These are phyloP conservation scores for Scolopax bukidnonensis DNA, from an alignment of 2,797 vertebrate species.

Conservation along the genomic window DNA sequence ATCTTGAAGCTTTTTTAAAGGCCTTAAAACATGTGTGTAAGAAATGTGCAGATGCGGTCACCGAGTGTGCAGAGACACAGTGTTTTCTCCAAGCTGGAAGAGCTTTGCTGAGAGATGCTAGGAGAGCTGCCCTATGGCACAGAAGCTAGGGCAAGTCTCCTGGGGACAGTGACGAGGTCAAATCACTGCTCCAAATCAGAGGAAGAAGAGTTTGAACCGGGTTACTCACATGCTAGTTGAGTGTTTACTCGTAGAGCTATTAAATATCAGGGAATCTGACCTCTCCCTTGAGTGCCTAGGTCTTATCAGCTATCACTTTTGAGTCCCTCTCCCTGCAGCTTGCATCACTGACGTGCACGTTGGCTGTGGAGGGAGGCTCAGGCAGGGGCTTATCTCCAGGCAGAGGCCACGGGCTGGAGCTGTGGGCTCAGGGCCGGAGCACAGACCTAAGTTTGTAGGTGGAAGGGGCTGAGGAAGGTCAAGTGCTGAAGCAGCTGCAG, in stretches of 20 bases:
- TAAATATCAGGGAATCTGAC: not conserved
- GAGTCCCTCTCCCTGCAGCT: not conserved
- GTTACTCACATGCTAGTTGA: not conserved
- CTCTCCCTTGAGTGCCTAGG: not conserved
- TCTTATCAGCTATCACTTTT: not conserved
- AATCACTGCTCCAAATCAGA: not conserved
- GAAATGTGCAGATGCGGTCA: not conserved
- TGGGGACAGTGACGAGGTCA: not conserved
- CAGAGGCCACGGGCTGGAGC: not conserved
- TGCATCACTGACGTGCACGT: rapidly evolving
- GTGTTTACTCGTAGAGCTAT: not conserved
- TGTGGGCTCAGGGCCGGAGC: rapidly evolving
- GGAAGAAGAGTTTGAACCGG: not conserved
- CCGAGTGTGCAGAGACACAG: not conserved
- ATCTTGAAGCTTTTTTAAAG: not conserved
- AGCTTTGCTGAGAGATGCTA: not conserved
- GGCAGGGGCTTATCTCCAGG: not conserved
- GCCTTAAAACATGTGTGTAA: rapidly evolving
- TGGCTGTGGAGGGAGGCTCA: not conserved
- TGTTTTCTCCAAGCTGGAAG: not conserved
- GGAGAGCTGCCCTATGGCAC: not conserved
- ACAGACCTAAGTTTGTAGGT: rapidly evolving
- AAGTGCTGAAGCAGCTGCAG: not conserved
- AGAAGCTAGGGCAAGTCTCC: not conserved
- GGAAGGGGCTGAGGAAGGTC: not conserved